Evolutionary conservation across 2,113 vertebrate genomes (phyloP).

Genomic region (Picathartes gymnocephalus): DNA sequence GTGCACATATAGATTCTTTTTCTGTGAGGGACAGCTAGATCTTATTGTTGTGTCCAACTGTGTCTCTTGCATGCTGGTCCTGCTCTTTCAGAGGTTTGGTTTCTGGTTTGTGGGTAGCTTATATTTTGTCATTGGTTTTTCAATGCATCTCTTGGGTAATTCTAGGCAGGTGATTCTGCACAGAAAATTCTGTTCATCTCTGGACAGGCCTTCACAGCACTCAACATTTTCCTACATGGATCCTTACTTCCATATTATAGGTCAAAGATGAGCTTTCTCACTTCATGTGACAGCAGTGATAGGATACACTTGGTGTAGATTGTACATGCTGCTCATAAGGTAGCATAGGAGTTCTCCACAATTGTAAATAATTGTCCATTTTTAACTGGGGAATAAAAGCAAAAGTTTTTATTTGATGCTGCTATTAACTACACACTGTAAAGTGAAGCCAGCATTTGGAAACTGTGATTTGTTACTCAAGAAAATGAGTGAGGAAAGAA

Average conservation of each 20-base stretch:
- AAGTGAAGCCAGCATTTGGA: background rate
- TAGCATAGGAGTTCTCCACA: background rate
- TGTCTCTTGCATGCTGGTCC: background rate
- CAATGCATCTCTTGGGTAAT: background rate
- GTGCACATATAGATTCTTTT: background rate
- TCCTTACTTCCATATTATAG: background rate
- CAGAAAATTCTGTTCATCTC: background rate
- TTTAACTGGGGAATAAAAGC: background rate
- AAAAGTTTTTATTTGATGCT: background rate
- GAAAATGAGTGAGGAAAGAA: background rate
- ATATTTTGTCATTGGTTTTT: background rate
- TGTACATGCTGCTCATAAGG: background rate
- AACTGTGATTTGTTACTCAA: background rate
- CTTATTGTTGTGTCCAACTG: background rate
- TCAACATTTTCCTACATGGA: rapidly evolving
- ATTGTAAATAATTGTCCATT: background rate
- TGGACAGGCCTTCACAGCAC: background rate
- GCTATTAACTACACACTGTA: background rate
- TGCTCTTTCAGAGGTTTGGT: background rate
- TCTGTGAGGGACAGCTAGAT: background rate
- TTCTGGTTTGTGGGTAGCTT: background rate
- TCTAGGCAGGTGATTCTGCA: background rate
- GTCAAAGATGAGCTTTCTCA: background rate
- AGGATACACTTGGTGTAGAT: background rate
- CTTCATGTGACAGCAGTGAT: background rate